These are phyloP conservation scores for Bos javanicus DNA, from an alignment of 2,113 vertebrate genomes.

Conservation along the genomic window DNA sequence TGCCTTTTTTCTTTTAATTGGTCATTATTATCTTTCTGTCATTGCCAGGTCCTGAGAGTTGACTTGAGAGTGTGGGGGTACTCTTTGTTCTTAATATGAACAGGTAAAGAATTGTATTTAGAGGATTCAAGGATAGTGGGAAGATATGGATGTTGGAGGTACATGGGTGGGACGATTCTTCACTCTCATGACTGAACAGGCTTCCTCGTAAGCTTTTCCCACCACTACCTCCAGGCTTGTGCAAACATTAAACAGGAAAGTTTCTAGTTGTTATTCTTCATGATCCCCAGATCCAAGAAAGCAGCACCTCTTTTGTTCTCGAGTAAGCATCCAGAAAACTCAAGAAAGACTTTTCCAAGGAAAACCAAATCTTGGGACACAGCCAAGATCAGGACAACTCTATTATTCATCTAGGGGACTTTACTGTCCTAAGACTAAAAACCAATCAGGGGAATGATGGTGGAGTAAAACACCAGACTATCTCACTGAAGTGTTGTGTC, in stretches of 20 bases:
- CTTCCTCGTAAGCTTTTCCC: background rate
- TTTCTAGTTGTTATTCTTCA: background rate
- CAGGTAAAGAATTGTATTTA: background rate
- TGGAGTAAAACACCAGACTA: accelerated
- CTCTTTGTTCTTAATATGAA: background rate
- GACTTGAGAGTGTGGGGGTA: background rate
- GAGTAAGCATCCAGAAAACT: slow-evolving; percentile 72
- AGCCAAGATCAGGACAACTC: slow-evolving; percentile 69
- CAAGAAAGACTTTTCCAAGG: slow-evolving; percentile 71
- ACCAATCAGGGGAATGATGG: background rate
- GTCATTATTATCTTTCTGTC: background rate
- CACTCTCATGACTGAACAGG: background rate
- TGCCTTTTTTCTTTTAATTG: background rate
- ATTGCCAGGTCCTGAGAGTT: background rate
- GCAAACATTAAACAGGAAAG: accelerated
- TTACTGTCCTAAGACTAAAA: background rate
- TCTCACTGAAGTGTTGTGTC: background rate
- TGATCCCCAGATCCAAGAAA: background rate
- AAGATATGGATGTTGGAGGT: accelerated
- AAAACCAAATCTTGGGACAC: slow-evolving; percentile 76
- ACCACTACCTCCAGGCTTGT: accelerated
- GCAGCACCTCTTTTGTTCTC: background rate
- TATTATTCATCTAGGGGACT: slow-evolving; percentile 56
- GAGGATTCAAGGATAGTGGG: background rate
- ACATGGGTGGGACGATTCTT: accelerated